Evolutionary conservation across 2,113 vertebrate genomes (phyloP).

Genomic region (Glareola pratincola): DNA sequence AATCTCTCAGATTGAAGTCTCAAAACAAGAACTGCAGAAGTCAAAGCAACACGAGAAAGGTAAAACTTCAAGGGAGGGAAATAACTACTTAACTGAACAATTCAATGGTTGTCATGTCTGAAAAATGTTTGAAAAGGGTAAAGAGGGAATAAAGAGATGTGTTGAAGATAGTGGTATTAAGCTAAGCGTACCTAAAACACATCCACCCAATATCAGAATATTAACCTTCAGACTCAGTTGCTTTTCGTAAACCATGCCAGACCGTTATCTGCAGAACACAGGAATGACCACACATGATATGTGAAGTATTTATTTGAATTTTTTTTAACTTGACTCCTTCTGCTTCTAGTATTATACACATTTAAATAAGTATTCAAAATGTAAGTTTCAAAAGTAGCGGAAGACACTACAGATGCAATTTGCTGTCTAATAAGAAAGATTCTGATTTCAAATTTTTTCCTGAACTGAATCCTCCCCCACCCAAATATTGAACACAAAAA

Average conservation of each 20-base stretch:
- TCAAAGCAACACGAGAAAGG: neutral
- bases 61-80: neutral
- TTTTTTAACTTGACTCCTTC: neutral
- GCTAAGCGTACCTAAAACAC: neutral
- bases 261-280: neutral
- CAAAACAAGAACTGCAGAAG: neutral
- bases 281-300: neutral
- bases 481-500: neutral
- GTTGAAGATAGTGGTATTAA: neutral
- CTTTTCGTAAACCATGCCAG: neutral
- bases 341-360: neutral
- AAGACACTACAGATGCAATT: neutral
- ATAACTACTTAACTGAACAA: neutral
- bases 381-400: neutral
- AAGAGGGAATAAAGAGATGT: neutral
- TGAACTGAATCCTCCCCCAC: accelerated
- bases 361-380: neutral
- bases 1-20: neutral
- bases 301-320: neutral
- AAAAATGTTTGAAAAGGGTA: neutral
- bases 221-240: neutral
- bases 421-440: neutral
- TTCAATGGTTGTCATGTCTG: neutral
- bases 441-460: neutral
- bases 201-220: neutral